phyloP scores from a whole-genome alignment of 2,113 vertebrate species.

The Apeltes quadracus region DNA sequence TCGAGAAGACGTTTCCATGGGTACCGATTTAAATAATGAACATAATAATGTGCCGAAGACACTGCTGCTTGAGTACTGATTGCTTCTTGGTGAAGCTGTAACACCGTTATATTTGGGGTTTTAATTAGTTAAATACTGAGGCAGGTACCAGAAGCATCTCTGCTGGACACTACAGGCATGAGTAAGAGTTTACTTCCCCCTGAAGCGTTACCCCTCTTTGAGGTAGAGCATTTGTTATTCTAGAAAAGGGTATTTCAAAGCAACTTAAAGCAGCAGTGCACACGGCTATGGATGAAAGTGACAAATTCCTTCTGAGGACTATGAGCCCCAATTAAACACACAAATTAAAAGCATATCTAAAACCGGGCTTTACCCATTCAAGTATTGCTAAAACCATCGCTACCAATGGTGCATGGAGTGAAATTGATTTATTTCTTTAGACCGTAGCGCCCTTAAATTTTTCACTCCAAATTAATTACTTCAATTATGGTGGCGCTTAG shows the following conservation, averaged over 20 bases:
- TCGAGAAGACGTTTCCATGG: not conserved
- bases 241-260: conserved; percentile 18
- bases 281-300: conserved; percentile 2
- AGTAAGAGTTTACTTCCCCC: conserved; percentile 3
- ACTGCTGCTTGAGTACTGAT: not conserved
- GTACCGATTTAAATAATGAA: conserved; percentile 27
- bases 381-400: conserved; percentile 22
- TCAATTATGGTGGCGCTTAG: conserved; percentile 43
- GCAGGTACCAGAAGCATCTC: not conserved
- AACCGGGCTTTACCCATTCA: conserved; percentile 15
- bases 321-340: conserved; percentile 44
- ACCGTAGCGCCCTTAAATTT: conserved; percentile 48
- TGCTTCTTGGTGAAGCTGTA: not conserved
- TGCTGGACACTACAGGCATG: not conserved
- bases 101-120: not conserved
- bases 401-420: conserved; percentile 14
- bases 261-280: conserved; percentile 9
- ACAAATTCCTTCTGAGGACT: conserved; percentile 25
- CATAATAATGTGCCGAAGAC: not conserved
- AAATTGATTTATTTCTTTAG: conserved; percentile 31
- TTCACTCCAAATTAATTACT: conserved; percentile 48
- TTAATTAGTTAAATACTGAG: not conserved
- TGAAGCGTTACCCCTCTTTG: not conserved
- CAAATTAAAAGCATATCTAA: conserved; percentile 40
- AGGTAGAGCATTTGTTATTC: conserved; percentile 9